phyloP scores from a whole-genome alignment of 2,797 vertebrate genomes.

The Cetoscarus ocellatus region DNA sequence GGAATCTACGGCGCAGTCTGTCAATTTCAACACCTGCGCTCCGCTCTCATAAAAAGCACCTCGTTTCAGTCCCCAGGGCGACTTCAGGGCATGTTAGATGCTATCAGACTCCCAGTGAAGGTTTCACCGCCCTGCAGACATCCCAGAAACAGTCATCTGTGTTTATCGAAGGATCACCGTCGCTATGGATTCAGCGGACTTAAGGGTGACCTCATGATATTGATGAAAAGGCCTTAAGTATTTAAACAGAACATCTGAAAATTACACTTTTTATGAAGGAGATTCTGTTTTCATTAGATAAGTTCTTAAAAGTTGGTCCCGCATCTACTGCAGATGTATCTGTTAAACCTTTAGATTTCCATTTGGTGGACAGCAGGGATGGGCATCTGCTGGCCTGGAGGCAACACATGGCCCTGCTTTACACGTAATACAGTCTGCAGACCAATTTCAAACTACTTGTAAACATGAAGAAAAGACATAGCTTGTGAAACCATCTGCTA shows the following conservation, averaged over 20 bases:
- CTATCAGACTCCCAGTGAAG: conserved; percentile 53
- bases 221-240: conserved; percentile 24
- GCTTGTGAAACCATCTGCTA: too few species aligned
- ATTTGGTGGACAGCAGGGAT: neutral
- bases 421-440: too few species aligned
- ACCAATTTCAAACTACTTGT: too few species aligned
- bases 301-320: conserved; percentile 16
- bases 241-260: conserved; percentile 23
- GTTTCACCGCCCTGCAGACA: conserved; percentile 55
- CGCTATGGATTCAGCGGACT: conserved; percentile 59
- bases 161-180: conserved; percentile 63
- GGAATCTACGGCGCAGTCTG: conserved; percentile 70
- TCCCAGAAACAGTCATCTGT: conserved; percentile 68
- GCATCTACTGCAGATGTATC: neutral
- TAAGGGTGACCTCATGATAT: conserved; percentile 50
- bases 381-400: too few species aligned
- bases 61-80: conserved; percentile 68
- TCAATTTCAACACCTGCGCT: conserved; percentile 81
- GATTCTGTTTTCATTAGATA: conserved; percentile 26
- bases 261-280: conserved; percentile 19
- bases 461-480: too few species aligned
- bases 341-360: conserved; percentile 24
- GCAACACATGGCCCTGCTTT: too few species aligned
- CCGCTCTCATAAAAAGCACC: conserved; percentile 71
- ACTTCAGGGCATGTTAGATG: conserved; percentile 68